Conservation (phyloP, 2,888 invertebrate species). For the Oscheius myriophilus region DNA sequence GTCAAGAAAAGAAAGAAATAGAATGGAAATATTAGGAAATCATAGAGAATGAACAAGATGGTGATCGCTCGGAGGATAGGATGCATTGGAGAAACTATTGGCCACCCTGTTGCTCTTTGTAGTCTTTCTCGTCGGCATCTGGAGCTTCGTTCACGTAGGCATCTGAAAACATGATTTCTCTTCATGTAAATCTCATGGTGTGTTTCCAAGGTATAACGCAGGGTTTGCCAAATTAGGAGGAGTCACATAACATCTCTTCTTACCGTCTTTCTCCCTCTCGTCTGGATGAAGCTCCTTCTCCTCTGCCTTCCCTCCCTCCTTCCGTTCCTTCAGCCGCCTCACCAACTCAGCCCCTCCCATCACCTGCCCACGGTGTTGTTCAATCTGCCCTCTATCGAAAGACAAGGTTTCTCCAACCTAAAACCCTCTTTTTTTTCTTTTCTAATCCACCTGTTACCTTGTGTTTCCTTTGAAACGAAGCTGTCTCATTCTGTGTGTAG, state of each 20-base stretch:
- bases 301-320: conserved; percentile 1
- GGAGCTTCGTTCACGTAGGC: conserved; percentile 53
- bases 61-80: neutral
- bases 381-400: conserved; percentile 41
- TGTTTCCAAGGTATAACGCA: too few species aligned
- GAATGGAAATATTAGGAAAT: neutral
- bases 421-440: conserved; percentile 8
- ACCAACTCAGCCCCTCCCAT: conserved; percentile 19
- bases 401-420: conserved; percentile 44
- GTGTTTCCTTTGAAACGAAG: conserved; percentile 54
- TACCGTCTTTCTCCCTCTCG: conserved; percentile 25
- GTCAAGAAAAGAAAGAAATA: too few species aligned
- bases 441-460: conserved; percentile 31
- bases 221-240: too few species aligned
- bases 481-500: conserved; percentile 59
- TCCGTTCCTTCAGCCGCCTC: conserved; percentile 12
- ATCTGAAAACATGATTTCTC: conserved; percentile 38
- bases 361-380: conserved; percentile 19
- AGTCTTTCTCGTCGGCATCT: conserved; percentile 59
- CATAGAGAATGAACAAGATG: neutral
- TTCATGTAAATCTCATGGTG: too few species aligned
- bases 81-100: neutral
- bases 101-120: conserved; percentile 49
- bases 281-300: conserved; percentile 29
- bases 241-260: neutral